Evolutionary conservation across 2,888 invertebrate species (phyloP).

Genomic region (Drosophila atripex): DNA sequence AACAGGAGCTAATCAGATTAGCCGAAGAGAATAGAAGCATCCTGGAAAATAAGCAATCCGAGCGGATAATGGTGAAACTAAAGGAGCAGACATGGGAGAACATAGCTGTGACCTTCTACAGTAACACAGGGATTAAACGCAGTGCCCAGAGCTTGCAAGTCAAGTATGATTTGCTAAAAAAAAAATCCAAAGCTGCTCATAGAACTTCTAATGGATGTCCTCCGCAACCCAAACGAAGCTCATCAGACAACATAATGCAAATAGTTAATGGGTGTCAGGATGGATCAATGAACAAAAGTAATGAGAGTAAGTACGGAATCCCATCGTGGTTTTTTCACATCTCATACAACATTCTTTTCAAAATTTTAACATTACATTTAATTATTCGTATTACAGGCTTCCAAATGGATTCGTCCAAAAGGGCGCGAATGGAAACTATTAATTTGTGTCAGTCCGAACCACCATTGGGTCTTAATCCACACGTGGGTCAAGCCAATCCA

Average conservation of each 20-base stretch:
- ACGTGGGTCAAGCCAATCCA: neutral
- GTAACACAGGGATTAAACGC: neutral
- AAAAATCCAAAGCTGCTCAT: neutral
- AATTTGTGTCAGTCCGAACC: neutral
- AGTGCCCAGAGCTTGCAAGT: neutral
- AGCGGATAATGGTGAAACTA: neutral
- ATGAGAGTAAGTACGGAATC: neutral
- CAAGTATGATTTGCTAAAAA: neutral
- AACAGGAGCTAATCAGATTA: neutral
- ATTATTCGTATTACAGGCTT: neutral
- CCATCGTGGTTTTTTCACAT: neutral
- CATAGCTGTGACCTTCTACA: neutral
- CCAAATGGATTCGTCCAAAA: neutral
- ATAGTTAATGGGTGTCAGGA: neutral
- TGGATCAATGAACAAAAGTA: neutral
- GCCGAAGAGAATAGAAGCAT: neutral
- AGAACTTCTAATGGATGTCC: neutral
- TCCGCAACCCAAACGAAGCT: neutral
- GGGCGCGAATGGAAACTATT: neutral
- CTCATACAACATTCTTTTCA: too few relatives aligned
- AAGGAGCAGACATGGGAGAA: slow-evolving; percentile 1
- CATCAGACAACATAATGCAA: neutral
- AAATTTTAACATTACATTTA: too few relatives aligned
- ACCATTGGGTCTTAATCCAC: neutral
- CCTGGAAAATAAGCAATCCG: neutral